Percentiles rank a stretch among this genome's conserved stretches.
phyloP scores from a whole-genome alignment of 2,888 invertebrate genomes.

The Scaptomyza flava region DNA sequence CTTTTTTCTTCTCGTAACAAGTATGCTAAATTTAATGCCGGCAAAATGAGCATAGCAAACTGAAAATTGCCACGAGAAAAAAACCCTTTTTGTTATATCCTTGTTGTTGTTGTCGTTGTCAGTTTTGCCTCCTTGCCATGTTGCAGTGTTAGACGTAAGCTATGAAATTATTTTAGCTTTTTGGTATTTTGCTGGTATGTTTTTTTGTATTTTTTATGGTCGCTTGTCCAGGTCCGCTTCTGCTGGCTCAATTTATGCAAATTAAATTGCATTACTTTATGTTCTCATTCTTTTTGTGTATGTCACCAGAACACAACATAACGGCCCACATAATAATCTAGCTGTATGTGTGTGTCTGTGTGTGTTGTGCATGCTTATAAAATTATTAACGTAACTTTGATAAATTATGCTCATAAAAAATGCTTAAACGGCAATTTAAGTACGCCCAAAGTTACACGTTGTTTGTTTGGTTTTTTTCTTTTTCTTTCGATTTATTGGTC shows the following conservation, averaged over 20 bases:
- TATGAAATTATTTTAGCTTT: constrained; percentile 67
- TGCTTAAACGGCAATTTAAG: constrained; percentile 76
- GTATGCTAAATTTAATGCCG: constrained; percentile 73
- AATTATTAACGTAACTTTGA: constrained; percentile 77
- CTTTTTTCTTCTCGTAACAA: constrained; percentile 8
- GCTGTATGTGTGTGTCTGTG: constrained; percentile 6
- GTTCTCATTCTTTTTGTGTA: constrained; percentile 35
- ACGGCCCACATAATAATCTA: constrained; percentile 48
- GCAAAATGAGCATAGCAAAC: constrained; percentile 68
- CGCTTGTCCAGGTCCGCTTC: constrained; percentile 16
- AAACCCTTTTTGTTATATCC: constrained; percentile 60
- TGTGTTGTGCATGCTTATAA: constrained; percentile 47
- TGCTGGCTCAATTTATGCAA: constrained; percentile 73
- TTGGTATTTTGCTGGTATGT: constrained; percentile 60
- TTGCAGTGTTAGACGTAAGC: constrained; percentile 66
- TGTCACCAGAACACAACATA: constrained; percentile 51
- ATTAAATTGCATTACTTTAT: constrained; percentile 78
- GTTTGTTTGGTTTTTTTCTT: constrained; percentile 48
- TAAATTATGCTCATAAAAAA: constrained; percentile 78
- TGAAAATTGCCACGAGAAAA: constrained; percentile 58
- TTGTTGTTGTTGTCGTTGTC: constrained; percentile 37
- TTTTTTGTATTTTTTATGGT: neutral
- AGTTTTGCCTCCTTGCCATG: constrained; percentile 12
- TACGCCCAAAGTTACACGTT: constrained; percentile 69
- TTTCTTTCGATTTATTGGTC: constrained; percentile 62